Base-by-base conservation (phyloP, 2,888 invertebrate species). In the Holacanthella duospinosa region DNA sequence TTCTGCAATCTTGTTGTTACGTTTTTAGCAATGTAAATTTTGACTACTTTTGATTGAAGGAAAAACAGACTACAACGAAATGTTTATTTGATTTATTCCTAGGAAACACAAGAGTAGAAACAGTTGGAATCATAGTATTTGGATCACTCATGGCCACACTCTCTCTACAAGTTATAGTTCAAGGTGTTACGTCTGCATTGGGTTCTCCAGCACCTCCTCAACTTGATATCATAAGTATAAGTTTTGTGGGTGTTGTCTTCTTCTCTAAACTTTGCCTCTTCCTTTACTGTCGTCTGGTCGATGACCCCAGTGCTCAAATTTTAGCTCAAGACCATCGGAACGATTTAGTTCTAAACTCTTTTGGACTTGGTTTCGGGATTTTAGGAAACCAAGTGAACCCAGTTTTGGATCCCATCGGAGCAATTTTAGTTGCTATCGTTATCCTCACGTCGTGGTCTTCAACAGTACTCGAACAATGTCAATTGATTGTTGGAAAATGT, bases 301-400 rank as follows among this genome's bases (percentile, higher is more conserved):
- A n/a, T n/a, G 54, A 55, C 19, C 55, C 55, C 9, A 54, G 29
- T 36, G 55, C 36, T 2, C 61, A 36, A 29, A 43, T 61, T 6
- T 26, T 61, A 4, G 61, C 61, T 3, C 55, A 55, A 55, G 61
- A 61, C 26, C 61, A 61, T 29, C 54, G 61, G 16, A 61, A 61
- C 29, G 61, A 61, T 26, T 29, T 61, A 3, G 19, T 61, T 19
- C 21, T 55, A 1, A 61, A 61, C 29, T 19, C 43, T 2, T 21
- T 61, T n/a, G 61, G 61, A 3, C 24, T 61, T 26, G 29, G 21
- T 2, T 29, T 55, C n/a, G 61, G 55, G 25, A 55, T 61, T 21
- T 25, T 61, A 19, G 55, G 29, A 19, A 36, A 29, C 36, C 9
- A 61, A 19, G 36, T 55, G 21, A 55, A 48, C n/a, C 61, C 61